phyloP scores from a whole-genome alignment of 53 echinoderm and acorn worm species.

The Holothuria scabra region DNA sequence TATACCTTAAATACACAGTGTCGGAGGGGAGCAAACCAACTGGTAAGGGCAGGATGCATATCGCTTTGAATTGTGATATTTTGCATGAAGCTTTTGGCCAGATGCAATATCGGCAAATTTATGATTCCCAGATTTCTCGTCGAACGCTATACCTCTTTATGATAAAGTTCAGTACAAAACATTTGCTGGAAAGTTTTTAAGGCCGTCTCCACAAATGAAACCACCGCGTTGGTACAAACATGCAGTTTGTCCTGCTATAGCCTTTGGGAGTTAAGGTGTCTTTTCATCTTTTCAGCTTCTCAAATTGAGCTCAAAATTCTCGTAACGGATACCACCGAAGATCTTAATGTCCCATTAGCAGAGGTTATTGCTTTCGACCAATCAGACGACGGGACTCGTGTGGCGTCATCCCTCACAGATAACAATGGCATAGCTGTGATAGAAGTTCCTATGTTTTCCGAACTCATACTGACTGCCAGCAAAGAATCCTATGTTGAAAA shows the following conservation, averaged over 20 bases:
- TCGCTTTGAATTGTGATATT: no score
- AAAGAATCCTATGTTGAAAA: slow-evolving; percentile 56
- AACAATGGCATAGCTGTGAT: slow-evolving; percentile 62
- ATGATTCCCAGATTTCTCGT: no score
- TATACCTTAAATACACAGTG: no score
- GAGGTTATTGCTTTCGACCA: slow-evolving; percentile 47
- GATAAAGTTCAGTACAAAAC: no score
- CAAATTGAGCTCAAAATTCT: slow-evolving; percentile 48
- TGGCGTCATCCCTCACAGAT: slow-evolving; percentile 43
- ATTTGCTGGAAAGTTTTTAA: no score
- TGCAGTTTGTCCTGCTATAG: neutral
- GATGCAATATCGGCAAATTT: no score
- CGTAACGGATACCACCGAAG: slow-evolving; percentile 33
- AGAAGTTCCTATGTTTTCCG: slow-evolving; percentile 47
- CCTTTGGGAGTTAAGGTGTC: neutral
- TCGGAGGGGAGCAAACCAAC: no score
- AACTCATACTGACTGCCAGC: slow-evolving; percentile 54
- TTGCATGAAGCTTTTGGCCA: no score
- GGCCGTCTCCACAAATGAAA: no score
- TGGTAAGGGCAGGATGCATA: no score
- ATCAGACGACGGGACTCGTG: slow-evolving; percentile 47
- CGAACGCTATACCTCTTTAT: no score
- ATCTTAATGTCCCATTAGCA: slow-evolving; percentile 51
- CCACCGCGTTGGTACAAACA: no score
- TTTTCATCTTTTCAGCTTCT: slow-evolving; percentile 44